phyloP scores from a whole-genome alignment of 2,888 invertebrate genomes.

The Platycheirus rosarum region DNA sequence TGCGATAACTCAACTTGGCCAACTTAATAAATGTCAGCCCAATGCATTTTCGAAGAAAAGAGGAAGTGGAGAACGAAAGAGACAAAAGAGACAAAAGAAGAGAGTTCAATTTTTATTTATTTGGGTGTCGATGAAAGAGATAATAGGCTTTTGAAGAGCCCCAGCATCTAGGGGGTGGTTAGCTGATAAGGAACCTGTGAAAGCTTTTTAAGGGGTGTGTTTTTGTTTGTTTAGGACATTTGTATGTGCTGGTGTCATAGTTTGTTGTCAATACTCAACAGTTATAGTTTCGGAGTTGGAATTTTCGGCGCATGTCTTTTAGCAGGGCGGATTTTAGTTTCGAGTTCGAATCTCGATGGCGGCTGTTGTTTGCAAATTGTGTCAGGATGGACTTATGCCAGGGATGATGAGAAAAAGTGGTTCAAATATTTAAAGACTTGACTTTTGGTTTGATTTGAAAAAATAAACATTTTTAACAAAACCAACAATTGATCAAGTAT shows the following conservation, averaged over 20 bases:
- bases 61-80: not conserved
- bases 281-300: slow-evolving; percentile 69
- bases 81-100: not conserved
- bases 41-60: slow-evolving; percentile 65
- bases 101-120: not conserved
- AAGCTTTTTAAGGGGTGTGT: slow-evolving; percentile 73
- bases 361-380: slow-evolving; percentile 4
- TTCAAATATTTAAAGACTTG: not conserved
- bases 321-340: slow-evolving; percentile 60
- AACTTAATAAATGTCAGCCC: slow-evolving; percentile 51
- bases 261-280: slow-evolving; percentile 74
- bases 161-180: slow-evolving; percentile 26
- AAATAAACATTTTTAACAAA: no score
- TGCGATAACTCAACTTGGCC: slow-evolving; percentile 59
- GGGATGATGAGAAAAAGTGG: slow-evolving; percentile 39
- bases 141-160: not conserved
- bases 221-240: slow-evolving; percentile 68
- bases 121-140: slow-evolving; percentile 5
- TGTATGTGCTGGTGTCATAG: slow-evolving; percentile 47
- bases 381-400: slow-evolving; percentile 2
- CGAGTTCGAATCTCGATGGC: slow-evolving; percentile 67
- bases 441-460: no score
- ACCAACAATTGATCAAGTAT: no score
- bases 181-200: slow-evolving; percentile 63
- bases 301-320: slow-evolving; percentile 57